phyloP scores from a whole-genome alignment of 2,113 vertebrate genomes.

The Tetrao urogallus region DNA sequence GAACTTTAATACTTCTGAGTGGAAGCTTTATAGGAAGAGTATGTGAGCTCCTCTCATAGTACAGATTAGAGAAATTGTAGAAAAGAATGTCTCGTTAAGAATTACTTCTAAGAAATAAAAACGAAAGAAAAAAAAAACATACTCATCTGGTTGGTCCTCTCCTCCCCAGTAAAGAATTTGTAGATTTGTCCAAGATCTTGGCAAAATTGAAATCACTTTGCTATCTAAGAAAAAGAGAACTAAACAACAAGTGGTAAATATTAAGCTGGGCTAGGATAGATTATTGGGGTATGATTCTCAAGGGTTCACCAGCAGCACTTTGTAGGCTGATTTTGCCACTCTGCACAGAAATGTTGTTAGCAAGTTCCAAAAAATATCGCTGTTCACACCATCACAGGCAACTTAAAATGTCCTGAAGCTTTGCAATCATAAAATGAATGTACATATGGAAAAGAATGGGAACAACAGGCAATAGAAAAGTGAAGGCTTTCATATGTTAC shows the following conservation, averaged over 20 bases:
- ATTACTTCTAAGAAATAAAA: rapidly evolving
- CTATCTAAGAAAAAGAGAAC: background rate
- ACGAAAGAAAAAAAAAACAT: background rate
- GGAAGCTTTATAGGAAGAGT: background rate
- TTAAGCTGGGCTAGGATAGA: background rate
- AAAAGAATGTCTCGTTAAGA: background rate
- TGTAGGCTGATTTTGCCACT: background rate
- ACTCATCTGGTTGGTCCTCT: background rate
- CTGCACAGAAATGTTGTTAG: background rate
- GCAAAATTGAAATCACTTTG: background rate
- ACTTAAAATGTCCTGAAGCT: background rate
- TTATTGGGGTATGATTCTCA: background rate
- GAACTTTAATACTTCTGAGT: background rate
- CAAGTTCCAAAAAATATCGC: background rate
- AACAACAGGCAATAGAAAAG: background rate
- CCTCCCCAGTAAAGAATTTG: background rate
- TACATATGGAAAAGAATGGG: background rate
- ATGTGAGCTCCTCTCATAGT: background rate
- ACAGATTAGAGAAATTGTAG: background rate
- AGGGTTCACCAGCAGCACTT: background rate
- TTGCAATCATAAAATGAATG: background rate
- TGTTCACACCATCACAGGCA: background rate
- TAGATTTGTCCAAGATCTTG: background rate
- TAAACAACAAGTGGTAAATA: background rate
- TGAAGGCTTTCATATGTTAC: background rate